Base-by-base conservation (phyloP, 1,140 invertebrate species). In the Meloidogyne hapla region DNA sequence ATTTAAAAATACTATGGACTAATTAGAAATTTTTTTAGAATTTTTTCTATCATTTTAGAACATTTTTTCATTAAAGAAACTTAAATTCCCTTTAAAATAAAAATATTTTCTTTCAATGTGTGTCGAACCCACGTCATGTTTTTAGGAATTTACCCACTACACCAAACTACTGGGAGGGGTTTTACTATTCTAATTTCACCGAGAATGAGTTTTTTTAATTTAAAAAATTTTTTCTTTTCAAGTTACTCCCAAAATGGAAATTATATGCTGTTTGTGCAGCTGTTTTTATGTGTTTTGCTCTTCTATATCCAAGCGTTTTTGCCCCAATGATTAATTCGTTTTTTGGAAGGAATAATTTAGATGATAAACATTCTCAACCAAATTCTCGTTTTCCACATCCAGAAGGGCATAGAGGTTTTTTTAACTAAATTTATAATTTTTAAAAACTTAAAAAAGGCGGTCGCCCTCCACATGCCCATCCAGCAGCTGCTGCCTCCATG, bases 181-280 rank as follows among this genome's bases (percentile, higher is more conserved):
- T n/a, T n/a, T n/a, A n/a, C n/a, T n/a, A n/a, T n/a, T n/a, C n/a
- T n/a, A n/a, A n/a, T n/a, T n/a, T 5, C 9, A 33, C 33, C 33
- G 0, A 5, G 33, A 33, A 33, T 33, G 4, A 33, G 0, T 33
- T 33, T 33, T 33, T 33, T 33, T 33, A 8, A 33, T n/a, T 25
- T 67, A 33, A 33, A n/a, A 28, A 67, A 66, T 75, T 42, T 38
- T 25, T 76, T 25, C 25, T 28, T 56, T 40, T 80, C 18, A 13
- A 81, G 80, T 33, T 83, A 10, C 21, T 81, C n/a, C 80, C 80
- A n/a, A 83, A 77, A 40, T 81, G 80, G 80, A 81, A 81, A 45
- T 62, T 81, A 33, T 38, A n/a, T 23, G 28, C 65, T 23, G 81
- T 81, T 28, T 45, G 75, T 40, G 80, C 76, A 2, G 77, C 77